Base-by-base conservation (phyloP, 2,888 invertebrate genomes). In the Hemicrepidius hirtus region DNA sequence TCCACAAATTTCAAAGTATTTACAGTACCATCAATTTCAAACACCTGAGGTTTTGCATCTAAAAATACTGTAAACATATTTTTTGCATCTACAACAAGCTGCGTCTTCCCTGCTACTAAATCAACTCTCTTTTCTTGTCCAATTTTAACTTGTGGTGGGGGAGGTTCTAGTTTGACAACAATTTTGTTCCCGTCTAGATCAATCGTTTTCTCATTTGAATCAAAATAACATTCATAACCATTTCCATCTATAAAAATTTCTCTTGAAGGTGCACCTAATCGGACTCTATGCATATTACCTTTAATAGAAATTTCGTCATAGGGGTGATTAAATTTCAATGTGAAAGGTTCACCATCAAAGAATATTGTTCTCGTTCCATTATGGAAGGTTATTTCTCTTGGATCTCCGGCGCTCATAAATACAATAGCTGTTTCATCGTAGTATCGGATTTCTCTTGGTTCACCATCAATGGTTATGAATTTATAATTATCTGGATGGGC, bases 151-250 rank as follows among this genome's bases (percentile, higher is more conserved):
- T 96, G 96, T 0, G 99, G 99, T 3, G 97, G 92, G 0, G 97
- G 96, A 0, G 98, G 98, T 80, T 95, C 95, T 7, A 99, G 87
- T 81, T 95, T 93, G 0, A 99, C 90, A 50, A 91, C 88, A 74
- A 94, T 91, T n/a, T 92, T 90, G 74, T 93, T 91, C 0, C 93
- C 94, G 70, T 94, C 93, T 40, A 98, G 89, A 49, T 94, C 92
- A 9, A 97, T 92, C 0, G 92, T 91, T 57, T 96, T 90, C 0
- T 96, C 93, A 53, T 95, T 93, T 0, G 97, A 97, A 35, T 95
- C 97, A 84, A 99, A 99, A 85, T 94, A 95, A 80, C 97, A 95
- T 84, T 97, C 97, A 85, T 93, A 97, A 89, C 95, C 95, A 73
- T 92, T 89, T 7, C 94, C 94, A 84, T 99, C 96, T 57, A 99